A percentile compares a stretch with the other conserved stretches of the same genome.
Conservation (phyloP, 2,797 vertebrate species). For the Lateolabrax maculatus region DNA sequence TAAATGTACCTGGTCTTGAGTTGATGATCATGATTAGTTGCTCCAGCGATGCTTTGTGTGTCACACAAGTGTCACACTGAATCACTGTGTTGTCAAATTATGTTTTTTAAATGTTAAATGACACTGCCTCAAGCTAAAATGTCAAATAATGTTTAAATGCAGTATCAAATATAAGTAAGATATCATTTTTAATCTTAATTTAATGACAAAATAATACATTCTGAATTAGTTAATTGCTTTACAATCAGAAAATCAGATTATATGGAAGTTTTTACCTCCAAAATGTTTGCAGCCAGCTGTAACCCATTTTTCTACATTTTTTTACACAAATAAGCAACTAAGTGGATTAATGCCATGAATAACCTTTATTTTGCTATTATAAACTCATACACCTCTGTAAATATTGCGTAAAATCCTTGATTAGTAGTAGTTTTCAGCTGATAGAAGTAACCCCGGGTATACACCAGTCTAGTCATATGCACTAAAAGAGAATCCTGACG, state of each 20-base stretch:
- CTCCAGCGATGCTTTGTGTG: slow-evolving; percentile 8
- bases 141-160: slow-evolving; percentile 1
- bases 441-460: not conserved
- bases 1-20: not conserved
- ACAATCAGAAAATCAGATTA: not conserved
- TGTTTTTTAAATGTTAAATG: slow-evolving; percentile 30
- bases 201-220: not conserved
- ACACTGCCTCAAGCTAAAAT: slow-evolving; percentile 10
- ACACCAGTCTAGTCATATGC: not conserved
- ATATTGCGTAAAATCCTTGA: slow-evolving; percentile 2
- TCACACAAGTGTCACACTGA: not conserved
- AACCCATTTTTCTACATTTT: not conserved
- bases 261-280: not conserved
- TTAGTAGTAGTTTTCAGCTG: slow-evolving; percentile 1
- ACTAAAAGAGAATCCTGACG: slow-evolving; percentile 24
- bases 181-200: not conserved
- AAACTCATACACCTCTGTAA: slow-evolving; percentile 1
- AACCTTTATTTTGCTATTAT: not conserved
- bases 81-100: slow-evolving; percentile 11
- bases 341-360: not conserved
- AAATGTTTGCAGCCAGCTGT: slow-evolving; percentile 2
- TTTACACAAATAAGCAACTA: not conserved
- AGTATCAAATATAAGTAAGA: not conserved
- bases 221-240: not conserved
- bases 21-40: slow-evolving; percentile 17